These are phyloP conservation scores for Globicephala melas DNA, from an alignment of 2,113 vertebrate species.

Conservation along the genomic window DNA sequence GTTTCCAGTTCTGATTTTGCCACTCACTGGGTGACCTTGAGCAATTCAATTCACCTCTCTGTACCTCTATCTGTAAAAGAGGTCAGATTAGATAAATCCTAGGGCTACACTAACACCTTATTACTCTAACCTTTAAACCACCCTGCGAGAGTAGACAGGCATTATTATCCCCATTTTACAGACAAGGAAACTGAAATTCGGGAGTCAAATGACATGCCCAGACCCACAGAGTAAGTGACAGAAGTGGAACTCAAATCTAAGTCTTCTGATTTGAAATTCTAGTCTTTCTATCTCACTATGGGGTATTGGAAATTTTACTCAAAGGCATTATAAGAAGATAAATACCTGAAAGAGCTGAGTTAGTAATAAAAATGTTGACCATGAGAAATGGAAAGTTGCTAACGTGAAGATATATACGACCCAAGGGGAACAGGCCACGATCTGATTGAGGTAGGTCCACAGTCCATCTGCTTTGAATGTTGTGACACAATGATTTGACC, in stretches of 20 bases:
- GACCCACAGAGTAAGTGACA: not conserved
- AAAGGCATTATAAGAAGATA: not conserved
- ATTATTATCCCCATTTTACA: not conserved
- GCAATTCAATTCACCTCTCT: conserved; percentile 5
- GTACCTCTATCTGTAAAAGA: not conserved
- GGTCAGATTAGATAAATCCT: not conserved
- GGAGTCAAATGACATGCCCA: not conserved
- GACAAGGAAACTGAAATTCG: not conserved
- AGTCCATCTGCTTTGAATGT: conserved; percentile 83
- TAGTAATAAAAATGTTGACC: conserved; percentile 85
- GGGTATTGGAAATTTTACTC: not conserved
- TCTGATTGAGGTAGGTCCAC: conserved; percentile 83
- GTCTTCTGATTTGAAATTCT: conserved; percentile 24
- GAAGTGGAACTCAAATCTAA: not conserved
- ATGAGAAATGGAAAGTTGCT: conserved; percentile 86
- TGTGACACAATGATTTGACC: conserved; percentile 86
- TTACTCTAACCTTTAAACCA: conserved; percentile 1
- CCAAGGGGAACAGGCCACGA: conserved; percentile 91
- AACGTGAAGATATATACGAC: conserved; percentile 87
- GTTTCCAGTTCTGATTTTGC: not conserved
- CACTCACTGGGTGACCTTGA: not conserved
- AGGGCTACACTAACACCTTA: not conserved
- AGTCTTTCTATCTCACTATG: not conserved
- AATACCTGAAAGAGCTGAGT: conserved; percentile 94
- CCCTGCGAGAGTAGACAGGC: not conserved